Conservation (phyloP, 2,888 invertebrate species). For the Candidula unifasciata region DNA sequence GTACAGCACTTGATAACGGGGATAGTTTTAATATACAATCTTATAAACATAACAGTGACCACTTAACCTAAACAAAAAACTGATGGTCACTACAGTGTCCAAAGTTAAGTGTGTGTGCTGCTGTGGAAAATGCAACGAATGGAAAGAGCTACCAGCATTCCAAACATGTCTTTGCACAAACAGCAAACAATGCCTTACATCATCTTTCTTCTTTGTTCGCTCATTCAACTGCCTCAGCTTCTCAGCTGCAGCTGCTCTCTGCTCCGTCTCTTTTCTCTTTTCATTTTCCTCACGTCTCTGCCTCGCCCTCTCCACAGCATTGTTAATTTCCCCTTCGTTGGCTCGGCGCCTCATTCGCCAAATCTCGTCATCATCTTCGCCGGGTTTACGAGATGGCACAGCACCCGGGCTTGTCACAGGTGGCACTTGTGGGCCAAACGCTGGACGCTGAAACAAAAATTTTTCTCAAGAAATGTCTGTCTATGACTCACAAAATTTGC, state of each 20-base stretch:
- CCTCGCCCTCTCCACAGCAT: constrained; percentile 88
- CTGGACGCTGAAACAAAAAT: constrained; percentile 33
- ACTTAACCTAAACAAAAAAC: no score
- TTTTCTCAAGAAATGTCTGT: no score
- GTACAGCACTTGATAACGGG: no score
- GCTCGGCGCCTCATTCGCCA: constrained; percentile 86
- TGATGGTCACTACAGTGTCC: neutral
- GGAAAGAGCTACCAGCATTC: neutral
- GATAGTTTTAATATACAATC: no score
- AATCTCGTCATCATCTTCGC: constrained; percentile 82
- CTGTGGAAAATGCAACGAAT: neutral
- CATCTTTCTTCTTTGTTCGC: constrained; percentile 81
- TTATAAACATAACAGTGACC: no score
- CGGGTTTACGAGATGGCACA: constrained; percentile 51
- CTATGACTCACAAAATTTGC: no score
- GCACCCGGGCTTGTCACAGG: constrained; percentile 55
- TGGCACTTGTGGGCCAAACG: constrained; percentile 56
- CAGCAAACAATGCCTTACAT: constrained; percentile 68
- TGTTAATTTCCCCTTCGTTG: constrained; percentile 79
- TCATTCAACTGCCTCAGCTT: constrained; percentile 85
- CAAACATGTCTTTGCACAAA: neutral
- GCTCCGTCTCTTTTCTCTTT: constrained; percentile 79
- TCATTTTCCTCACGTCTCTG: constrained; percentile 93
- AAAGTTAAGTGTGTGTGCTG: neutral
- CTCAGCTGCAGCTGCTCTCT: constrained; percentile 82